phyloP scores from a whole-genome alignment of 2,797 vertebrate species.

The Petrocephalus schoutedeni region DNA sequence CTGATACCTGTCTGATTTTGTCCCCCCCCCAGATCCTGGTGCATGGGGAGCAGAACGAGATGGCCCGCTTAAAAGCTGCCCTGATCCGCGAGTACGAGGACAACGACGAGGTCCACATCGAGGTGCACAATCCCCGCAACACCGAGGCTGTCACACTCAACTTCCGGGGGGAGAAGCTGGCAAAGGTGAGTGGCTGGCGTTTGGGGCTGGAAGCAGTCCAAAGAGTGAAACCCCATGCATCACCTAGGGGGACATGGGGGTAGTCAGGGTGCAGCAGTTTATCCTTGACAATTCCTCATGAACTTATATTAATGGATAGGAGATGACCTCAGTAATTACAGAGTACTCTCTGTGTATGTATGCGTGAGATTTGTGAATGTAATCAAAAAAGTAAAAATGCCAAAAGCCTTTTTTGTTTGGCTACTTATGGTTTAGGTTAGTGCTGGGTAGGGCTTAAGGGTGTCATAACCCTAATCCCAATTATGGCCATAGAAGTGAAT shows the following conservation, averaged over 20 bases:
- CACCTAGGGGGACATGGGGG: not conserved
- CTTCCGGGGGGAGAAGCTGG: slow-evolving; percentile 94
- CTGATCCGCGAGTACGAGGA: slow-evolving; percentile 93
- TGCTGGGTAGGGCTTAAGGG: not conserved
- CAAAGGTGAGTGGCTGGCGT: slow-evolving; percentile 68
- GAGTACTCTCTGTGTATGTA: not conserved
- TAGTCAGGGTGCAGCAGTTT: not conserved
- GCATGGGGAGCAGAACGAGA: slow-evolving; percentile 94
- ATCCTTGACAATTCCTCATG: not conserved
- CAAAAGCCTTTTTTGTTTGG: not conserved
- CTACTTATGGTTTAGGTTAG: not conserved
- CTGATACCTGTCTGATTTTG: not conserved
- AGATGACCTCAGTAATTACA: not conserved
- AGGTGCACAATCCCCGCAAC: slow-evolving; percentile 91
- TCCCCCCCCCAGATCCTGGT: slow-evolving; percentile 75
- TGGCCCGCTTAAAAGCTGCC: slow-evolving; percentile 90
- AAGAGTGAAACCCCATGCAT: not conserved
- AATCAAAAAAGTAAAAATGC: not conserved
- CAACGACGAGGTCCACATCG: slow-evolving; percentile 92
- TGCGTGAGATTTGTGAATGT: not conserved
- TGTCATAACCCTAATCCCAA: not conserved
- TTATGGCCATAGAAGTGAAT: not conserved
- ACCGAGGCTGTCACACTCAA: slow-evolving; percentile 89
- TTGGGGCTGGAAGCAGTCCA: not conserved
- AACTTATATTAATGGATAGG: not conserved